phyloP scores from a whole-genome alignment of 2,797 vertebrate genomes.

The Sardinella longiceps region DNA sequence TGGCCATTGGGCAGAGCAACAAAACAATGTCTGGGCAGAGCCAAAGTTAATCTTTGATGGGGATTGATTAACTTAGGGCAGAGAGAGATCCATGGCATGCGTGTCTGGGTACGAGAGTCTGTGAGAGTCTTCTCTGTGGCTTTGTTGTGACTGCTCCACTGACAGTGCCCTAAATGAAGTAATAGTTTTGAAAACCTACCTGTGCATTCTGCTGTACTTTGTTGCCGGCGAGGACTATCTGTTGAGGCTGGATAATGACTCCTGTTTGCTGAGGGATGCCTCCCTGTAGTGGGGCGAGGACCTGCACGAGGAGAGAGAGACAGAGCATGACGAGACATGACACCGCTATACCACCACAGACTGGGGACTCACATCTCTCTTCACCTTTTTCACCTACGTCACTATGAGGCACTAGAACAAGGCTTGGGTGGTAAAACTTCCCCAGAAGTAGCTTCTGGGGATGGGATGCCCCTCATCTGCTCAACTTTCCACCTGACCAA shows the following conservation, averaged over 20 bases:
- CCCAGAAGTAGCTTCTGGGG: too few species aligned
- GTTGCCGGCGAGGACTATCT: conserved; percentile 95
- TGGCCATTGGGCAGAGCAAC: background rate
- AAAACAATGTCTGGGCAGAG: background rate
- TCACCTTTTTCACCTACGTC: too few species aligned
- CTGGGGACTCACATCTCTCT: too few species aligned
- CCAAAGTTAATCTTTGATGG: background rate
- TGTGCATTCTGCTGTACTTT: conserved; percentile 86
- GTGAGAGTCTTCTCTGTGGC: too few species aligned
- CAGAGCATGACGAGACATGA: too few species aligned
- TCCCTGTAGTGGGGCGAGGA: conserved; percentile 91
- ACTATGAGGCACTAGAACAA: too few species aligned
- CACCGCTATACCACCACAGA: too few species aligned
- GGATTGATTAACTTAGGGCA: background rate
- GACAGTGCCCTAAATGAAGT: too few species aligned
- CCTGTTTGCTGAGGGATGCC: conserved; percentile 92
- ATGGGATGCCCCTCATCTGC: too few species aligned
- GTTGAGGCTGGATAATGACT: conserved; percentile 98
- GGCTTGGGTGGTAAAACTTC: too few species aligned
- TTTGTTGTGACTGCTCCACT: background rate
- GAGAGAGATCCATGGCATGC: background rate
- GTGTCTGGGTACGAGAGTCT: background rate
- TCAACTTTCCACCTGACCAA: too few species aligned
- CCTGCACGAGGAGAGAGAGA: conserved; percentile 73
- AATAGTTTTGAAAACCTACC: conserved; percentile 74